These are phyloP conservation scores for Cyaniris semiargus DNA, from an alignment of 2,888 invertebrate species.

Conservation along the genomic window DNA sequence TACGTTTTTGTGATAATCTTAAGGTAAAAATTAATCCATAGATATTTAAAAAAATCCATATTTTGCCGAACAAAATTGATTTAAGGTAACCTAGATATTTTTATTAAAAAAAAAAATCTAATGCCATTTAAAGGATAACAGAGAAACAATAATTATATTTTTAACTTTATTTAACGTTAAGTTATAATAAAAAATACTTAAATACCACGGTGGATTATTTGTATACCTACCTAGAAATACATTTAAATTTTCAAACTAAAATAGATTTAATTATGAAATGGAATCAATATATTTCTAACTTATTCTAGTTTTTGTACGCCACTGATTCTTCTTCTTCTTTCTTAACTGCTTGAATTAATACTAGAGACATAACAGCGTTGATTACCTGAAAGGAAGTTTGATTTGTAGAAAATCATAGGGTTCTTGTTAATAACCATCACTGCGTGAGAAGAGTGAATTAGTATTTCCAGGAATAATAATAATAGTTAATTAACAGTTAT, in stretches of 20 bases:
- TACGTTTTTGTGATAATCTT: no score
- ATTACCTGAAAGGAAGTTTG: constrained; percentile 76
- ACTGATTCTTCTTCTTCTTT: constrained; percentile 85
- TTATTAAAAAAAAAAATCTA: no score
- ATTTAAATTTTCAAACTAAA: constrained; percentile 2
- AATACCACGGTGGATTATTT: constrained; percentile 3
- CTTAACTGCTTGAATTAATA: constrained; percentile 86
- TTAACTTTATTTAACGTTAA: not conserved
- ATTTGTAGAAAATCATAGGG: not conserved
- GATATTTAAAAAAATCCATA: no score
- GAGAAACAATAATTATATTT: not conserved
- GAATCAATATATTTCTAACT: not conserved
- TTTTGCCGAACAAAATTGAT: no score
- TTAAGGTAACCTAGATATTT: no score
- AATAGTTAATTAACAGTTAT: no score
- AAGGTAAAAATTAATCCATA: no score
- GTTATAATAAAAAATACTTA: constrained; percentile 5
- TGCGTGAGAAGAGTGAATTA: no score
- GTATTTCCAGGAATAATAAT: no score
- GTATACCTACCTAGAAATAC: not conserved
- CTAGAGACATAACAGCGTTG: constrained; percentile 84
- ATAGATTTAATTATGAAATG: not conserved
- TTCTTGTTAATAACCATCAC: no score
- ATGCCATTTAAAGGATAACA: not conserved
- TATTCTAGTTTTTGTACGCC: constrained; percentile 67